Conservation (phyloP, 2,888 invertebrate genomes). For the Oscheius sp. region DNA sequence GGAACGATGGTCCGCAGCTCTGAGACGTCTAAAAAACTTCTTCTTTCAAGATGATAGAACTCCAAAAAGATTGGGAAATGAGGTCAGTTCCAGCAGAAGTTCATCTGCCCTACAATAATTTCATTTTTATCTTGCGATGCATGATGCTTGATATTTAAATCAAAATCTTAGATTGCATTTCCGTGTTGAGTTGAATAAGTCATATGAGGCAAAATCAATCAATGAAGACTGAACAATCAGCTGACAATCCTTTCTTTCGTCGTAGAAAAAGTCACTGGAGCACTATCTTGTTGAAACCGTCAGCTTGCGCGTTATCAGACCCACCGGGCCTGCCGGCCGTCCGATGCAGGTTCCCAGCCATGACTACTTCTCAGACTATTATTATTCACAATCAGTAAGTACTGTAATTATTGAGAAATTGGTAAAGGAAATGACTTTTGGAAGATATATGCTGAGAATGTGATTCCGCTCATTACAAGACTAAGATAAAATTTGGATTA, state of each 20-base stretch:
- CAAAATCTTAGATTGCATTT: too few species aligned
- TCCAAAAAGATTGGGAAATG: background rate
- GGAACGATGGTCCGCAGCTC: background rate
- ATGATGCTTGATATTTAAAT: too few species aligned
- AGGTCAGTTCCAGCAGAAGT: background rate
- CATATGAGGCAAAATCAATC: too few species aligned
- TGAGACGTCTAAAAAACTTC: background rate
- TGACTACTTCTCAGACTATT: conserved; percentile 24
- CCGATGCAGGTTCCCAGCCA: conserved; percentile 29
- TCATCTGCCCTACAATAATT: too few species aligned
- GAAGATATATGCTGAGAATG: too few species aligned
- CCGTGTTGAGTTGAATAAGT: too few species aligned
- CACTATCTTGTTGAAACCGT: conserved; percentile 22
- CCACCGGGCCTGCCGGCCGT: conserved; percentile 21
- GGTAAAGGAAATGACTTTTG: too few species aligned
- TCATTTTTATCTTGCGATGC: conserved; percentile 6
- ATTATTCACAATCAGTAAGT: conserved; percentile 26
- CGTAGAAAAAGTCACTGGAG: conserved; percentile 23
- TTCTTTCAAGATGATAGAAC: background rate
- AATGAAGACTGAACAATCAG: background rate
- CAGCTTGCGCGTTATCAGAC: conserved; percentile 27
- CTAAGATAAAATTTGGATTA: too few species aligned
- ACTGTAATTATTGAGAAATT: too few species aligned
- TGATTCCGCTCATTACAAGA: too few species aligned
- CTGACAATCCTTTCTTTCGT: conserved; percentile 3